Conservation (phyloP, 2,888 invertebrate species). For the Molorchus minor region DNA sequence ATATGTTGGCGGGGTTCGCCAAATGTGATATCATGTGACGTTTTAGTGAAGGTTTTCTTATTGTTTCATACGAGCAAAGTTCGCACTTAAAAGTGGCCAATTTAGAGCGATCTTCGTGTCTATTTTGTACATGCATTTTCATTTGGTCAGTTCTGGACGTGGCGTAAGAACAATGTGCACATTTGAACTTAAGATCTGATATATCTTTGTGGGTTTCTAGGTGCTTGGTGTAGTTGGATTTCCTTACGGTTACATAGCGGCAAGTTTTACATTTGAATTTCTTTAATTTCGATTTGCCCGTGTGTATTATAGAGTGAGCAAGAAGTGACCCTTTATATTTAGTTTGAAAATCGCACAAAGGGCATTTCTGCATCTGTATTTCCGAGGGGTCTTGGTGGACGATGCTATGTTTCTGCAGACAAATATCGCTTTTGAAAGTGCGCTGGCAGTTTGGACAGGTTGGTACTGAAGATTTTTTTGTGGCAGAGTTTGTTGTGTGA, state of each 20-base stretch:
- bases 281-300: background rate
- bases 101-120: background rate
- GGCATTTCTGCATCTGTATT: background rate
- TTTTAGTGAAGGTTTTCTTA: background rate
- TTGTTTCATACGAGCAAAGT: background rate
- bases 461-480: too few relatives aligned
- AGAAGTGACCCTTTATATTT: background rate
- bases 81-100: background rate
- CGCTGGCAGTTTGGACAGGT: background rate
- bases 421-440: background rate
- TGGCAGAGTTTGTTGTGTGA: too few relatives aligned
- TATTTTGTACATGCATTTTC: background rate
- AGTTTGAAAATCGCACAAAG: background rate
- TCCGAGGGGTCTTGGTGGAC: background rate
- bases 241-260: background rate
- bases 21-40: background rate
- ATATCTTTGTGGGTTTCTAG: background rate
- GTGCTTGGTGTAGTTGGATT: background rate
- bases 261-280: background rate
- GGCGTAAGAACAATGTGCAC: background rate
- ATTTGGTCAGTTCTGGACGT: background rate
- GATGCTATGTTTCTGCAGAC: background rate
- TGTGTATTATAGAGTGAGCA: background rate
- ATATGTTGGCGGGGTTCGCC: background rate
- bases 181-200: background rate